Evolutionary conservation across 2,113 vertebrate genomes (phyloP).

Genomic region (Callocephalon fimbriatum): DNA sequence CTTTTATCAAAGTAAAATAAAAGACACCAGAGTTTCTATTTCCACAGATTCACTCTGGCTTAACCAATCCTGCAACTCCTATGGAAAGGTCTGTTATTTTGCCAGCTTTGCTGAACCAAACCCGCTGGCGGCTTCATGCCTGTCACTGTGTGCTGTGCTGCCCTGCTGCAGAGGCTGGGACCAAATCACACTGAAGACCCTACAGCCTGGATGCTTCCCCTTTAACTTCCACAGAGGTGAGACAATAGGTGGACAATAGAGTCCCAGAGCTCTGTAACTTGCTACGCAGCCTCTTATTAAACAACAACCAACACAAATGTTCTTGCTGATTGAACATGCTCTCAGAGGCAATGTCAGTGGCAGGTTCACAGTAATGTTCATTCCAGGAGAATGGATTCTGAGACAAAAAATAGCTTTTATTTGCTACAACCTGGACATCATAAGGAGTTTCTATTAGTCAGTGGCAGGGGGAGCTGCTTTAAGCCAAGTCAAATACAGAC

Average conservation of each 20-base stretch:
- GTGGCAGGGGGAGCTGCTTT: background rate
- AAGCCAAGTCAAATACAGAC: background rate
- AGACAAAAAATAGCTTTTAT: background rate
- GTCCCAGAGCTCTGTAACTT: background rate
- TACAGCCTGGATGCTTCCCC: background rate
- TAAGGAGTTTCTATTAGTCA: background rate
- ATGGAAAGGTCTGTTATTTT: background rate
- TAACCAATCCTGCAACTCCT: background rate
- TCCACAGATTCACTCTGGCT: background rate
- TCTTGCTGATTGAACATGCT: background rate
- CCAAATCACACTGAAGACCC: background rate
- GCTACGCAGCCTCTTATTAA: background rate
- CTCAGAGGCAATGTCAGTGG: background rate
- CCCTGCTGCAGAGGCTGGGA: background rate
- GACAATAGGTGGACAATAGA: background rate
- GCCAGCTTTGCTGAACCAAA: fast-evolving
- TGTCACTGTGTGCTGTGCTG: fast-evolving
- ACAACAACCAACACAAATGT: background rate
- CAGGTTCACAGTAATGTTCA: fast-evolving
- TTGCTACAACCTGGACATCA: background rate
- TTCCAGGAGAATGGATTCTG: background rate
- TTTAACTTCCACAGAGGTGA: background rate
- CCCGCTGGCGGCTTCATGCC: background rate
- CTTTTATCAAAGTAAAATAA: background rate
- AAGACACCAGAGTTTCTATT: background rate